A percentile compares a stretch with the other conserved stretches of the same genome.
These are phyloP conservation scores for Euura saliciscinereae DNA, from an alignment of 1,140 invertebrate genomes.

Conservation along the genomic window DNA sequence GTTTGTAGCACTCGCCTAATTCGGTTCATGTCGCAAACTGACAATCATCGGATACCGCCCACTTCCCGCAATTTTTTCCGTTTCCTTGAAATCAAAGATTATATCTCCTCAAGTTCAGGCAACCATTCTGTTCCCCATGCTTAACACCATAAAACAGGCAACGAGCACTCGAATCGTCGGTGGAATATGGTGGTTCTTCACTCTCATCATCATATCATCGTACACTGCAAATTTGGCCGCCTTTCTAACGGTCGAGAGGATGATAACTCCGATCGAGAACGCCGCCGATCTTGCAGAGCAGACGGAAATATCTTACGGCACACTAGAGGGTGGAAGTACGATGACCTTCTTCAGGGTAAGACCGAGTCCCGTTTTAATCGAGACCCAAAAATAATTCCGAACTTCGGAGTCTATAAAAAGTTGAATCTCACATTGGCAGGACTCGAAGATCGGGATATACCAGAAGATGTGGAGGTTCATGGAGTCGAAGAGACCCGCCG, in stretches of 20 bases:
- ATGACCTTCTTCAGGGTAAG: slow-evolving; percentile 95
- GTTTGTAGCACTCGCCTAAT: too few species aligned
- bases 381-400: too few species aligned
- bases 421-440: slow-evolving; percentile 59
- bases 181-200: slow-evolving; percentile 99
- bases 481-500: slow-evolving; percentile 80
- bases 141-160: slow-evolving; percentile 68
- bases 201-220: slow-evolving; percentile 96
- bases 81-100: too few species aligned
- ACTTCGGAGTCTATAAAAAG: too few species aligned
- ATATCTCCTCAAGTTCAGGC: too few species aligned
- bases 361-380: not conserved
- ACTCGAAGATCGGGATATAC: slow-evolving; percentile 95
- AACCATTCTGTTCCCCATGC: slow-evolving; percentile 33
- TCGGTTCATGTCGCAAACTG: too few species aligned
- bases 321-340: slow-evolving; percentile 90
- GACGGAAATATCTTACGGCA: slow-evolving; percentile 93
- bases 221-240: slow-evolving; percentile 97
- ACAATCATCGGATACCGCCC: too few species aligned
- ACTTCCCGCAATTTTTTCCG: too few species aligned
- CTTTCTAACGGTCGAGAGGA: slow-evolving; percentile 95
- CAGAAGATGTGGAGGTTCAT: slow-evolving; percentile 98
- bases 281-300: slow-evolving; percentile 94
- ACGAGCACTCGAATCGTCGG: slow-evolving; percentile 93
- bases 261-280: slow-evolving; percentile 96